Conservation (phyloP, 2,797 vertebrate genomes). For the Setipinna tenuifilis region DNA sequence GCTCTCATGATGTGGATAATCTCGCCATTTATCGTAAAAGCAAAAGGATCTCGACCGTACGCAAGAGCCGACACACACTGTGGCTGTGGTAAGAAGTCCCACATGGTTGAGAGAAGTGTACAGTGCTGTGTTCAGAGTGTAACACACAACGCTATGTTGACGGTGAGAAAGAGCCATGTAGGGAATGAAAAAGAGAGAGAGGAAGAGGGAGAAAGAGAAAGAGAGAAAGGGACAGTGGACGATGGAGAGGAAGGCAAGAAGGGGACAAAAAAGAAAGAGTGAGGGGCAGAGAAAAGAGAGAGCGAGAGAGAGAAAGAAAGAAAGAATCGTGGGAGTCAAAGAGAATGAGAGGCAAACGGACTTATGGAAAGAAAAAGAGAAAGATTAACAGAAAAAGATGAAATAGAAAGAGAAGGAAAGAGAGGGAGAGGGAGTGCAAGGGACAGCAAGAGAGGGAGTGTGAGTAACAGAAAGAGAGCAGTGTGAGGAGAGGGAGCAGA, state of each 20-base stretch:
- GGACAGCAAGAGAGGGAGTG: background rate
- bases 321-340: too few species aligned
- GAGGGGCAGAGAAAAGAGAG: background rate
- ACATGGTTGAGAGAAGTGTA: background rate
- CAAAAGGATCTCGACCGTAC: background rate
- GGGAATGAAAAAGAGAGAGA: background rate
- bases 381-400: background rate
- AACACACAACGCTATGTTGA: background rate
- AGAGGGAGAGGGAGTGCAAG: background rate
- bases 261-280: background rate
- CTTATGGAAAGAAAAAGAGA: background rate
- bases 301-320: conserved; percentile 27
- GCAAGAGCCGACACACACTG: background rate
- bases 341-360: too few species aligned
- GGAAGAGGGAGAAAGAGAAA: background rate
- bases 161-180: background rate
- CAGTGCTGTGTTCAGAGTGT: background rate
- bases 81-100: background rate
- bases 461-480: too few species aligned
- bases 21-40: background rate
- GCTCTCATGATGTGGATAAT: too few species aligned
- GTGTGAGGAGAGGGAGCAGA: too few species aligned
- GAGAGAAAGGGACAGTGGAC: background rate
- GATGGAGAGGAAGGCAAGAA: background rate
- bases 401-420: background rate